Evolutionary conservation across 2,888 invertebrate genomes (phyloP), one percentile per base, ranked within the genome.

Genomic region (Gasteruption jaculator): DNA sequence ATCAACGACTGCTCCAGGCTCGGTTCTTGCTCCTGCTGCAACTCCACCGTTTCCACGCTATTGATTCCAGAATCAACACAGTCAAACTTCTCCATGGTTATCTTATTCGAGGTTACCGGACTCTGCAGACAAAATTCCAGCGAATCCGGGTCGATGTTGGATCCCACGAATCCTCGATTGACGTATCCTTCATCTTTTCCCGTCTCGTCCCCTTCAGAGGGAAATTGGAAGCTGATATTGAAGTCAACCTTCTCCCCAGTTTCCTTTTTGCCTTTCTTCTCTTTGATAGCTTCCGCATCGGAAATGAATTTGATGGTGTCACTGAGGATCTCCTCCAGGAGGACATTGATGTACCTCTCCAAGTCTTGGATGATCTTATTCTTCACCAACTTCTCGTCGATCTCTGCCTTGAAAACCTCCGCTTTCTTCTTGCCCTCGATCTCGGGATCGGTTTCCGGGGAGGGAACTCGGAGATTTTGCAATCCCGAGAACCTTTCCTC

Each of bases 31-130:
- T 64, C 66, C 5, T 55, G 53, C 39, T 65, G 65, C 38, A 69
- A 58, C 42, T 70, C 68, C 6, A 69, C 57, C n/a, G 70, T 70
- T 43, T 70, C 69, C 3, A 71, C 69, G 44, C 69, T 69, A 25
- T 71, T 70, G 43, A 71, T 69, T 3, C 70, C 69, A 7, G 70
- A 71, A 46, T 69, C 70, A 3, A 59, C 54, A 41, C 60, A 65
- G 38, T 70, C 68, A 14, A 56, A 37, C 24, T 61, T 57, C 24
- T 67, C 66, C 6, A 61, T 21, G 3, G 47, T 38, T 0, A 47
- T 49, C 16, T 50, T n/a, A n/a, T n/a, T 50, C 26, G 45, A 44
- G 27, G 31, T 41, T n/a, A 50, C 37, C 2, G 56, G 38, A n/a
- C n/a, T n/a, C n/a, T n/a, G n/a, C 5, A 60, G 47, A 25, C 57